Conservation (phyloP, 2,113 vertebrate species). For the Erpornis zantholeuca region DNA sequence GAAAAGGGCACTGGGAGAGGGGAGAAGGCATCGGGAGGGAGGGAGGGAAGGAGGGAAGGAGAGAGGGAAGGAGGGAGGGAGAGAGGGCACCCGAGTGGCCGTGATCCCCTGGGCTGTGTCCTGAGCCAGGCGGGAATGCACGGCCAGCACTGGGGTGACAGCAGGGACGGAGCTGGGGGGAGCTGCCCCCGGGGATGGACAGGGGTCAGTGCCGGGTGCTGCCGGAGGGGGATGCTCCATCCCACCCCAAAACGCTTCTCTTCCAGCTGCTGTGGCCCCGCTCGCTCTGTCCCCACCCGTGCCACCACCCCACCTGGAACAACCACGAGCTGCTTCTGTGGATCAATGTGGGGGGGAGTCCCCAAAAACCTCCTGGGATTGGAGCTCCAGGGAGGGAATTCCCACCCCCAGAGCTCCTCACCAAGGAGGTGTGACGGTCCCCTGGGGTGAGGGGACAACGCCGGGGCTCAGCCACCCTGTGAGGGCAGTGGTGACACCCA, state of each 20-base stretch:
- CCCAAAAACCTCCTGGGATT: neutral
- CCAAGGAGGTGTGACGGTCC: fast-evolving
- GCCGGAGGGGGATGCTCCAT: neutral
- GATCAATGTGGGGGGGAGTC: neutral
- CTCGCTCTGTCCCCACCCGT: neutral
- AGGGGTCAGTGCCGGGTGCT: neutral
- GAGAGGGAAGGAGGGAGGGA: neutral
- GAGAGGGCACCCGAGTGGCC: neutral
- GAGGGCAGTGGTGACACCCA: neutral
- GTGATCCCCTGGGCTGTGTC: neutral
- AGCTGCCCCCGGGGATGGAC: neutral
- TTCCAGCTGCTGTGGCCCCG: neutral
- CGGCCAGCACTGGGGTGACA: neutral
- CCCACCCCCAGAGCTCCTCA: neutral
- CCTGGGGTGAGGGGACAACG: fast-evolving
- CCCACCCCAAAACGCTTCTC: neutral
- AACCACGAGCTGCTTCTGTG: fast-evolving
- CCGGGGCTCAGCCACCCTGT: neutral
- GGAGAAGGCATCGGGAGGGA: neutral
- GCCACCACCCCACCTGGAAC: neutral
- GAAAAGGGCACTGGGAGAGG: neutral
- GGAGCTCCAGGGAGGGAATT: fast-evolving
- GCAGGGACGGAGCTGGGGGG: neutral
- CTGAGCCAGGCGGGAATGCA: neutral
- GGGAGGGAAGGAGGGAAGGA: neutral